Percentiles rank a stretch among this genome's conserved stretches.
Conservation (phyloP, 2,888 invertebrate species). For the Polyommatus icarus region DNA sequence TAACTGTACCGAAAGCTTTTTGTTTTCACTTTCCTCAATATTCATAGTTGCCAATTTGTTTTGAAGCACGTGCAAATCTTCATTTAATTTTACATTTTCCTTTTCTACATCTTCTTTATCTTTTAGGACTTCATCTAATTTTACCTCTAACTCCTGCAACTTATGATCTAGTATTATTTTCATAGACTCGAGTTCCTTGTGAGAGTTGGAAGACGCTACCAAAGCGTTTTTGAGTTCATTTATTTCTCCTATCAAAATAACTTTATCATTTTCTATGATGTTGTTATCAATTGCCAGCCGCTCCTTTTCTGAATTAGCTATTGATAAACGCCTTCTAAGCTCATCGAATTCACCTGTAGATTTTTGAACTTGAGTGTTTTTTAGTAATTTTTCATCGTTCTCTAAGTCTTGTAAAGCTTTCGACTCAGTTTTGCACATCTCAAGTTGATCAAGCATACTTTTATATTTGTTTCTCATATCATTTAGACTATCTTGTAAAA, state of each 20-base stretch:
- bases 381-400: conserved; percentile 56
- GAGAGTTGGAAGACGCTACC: conserved; percentile 49
- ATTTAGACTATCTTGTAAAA: conserved; percentile 74
- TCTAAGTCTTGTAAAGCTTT: conserved; percentile 76
- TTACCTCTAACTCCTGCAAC: conserved; percentile 56
- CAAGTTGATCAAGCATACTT: conserved; percentile 67
- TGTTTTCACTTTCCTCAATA: conserved; percentile 46
- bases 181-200: conserved; percentile 52
- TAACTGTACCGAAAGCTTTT: conserved; percentile 49
- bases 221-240: conserved; percentile 66
- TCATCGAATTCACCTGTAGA: conserved; percentile 66
- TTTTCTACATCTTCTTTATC: conserved; percentile 51
- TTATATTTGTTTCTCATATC: conserved; percentile 79
- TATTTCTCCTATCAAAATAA: conserved; percentile 66
- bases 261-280: conserved; percentile 76
- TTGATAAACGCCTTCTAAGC: conserved; percentile 61
- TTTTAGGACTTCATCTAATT: conserved; percentile 49
- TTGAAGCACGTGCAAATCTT: conserved; percentile 43
- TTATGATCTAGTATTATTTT: conserved; percentile 58
- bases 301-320: conserved; percentile 67
- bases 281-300: conserved; percentile 76
- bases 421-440: conserved; percentile 66
- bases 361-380: conserved; percentile 53
- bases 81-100: conserved; percentile 51
- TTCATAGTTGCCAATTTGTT: conserved; percentile 36